Base-by-base conservation (phyloP, 1,140 invertebrate species). In the Drosophila rhopaloa region DNA sequence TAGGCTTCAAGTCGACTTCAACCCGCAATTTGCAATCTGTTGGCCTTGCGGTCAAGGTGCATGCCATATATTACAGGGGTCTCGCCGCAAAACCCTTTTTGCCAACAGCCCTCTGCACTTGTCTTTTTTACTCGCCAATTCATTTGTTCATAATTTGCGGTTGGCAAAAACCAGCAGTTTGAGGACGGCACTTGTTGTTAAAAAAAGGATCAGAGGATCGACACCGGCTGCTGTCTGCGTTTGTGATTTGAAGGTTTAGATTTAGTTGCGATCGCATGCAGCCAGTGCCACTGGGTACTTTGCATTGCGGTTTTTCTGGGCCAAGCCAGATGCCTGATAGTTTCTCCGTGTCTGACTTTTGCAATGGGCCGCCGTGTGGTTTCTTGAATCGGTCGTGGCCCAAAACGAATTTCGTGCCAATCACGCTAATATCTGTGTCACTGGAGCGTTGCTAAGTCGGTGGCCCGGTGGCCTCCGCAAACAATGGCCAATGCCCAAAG, bases 121-220 rank as follows among this genome's bases (percentile, higher is more conserved):
- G 48, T 10, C 11, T 35, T 50, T 63, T 55, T 54, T 55, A 38
- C 32, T 71, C 53, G 77, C 55, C 83, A 83, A 88, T 88, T 88
- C 83, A 88, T 88, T 88, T 88, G 79, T 54, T 56, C 77, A 77
- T 88, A 88, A 88, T 88, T 88, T 88, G 83, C 83, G 83, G 84
- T 88, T 50, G 14, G 29, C 48, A 44, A 54, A 54, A 59, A 67
- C 54, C 55, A 51, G 73, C 53, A 58, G 72, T 67, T 55, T 46
- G 32, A 43, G 54, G 63, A 37, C 63, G 47, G 58, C 83, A 86
- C 83, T 86, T 88, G 83, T 76, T 72, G 75, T 19, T 3, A 7
- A 38, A 56, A 32, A 40, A 70, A 82, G 79, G 83, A 82, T 79
- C 82, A 83, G 59, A 74, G 79, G 56, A 84, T 63, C 71, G 63